Base-by-base conservation (phyloP, 30 jellyfish, hydroid and myxozoan genomes). In the Aurelia coerulea region DNA sequence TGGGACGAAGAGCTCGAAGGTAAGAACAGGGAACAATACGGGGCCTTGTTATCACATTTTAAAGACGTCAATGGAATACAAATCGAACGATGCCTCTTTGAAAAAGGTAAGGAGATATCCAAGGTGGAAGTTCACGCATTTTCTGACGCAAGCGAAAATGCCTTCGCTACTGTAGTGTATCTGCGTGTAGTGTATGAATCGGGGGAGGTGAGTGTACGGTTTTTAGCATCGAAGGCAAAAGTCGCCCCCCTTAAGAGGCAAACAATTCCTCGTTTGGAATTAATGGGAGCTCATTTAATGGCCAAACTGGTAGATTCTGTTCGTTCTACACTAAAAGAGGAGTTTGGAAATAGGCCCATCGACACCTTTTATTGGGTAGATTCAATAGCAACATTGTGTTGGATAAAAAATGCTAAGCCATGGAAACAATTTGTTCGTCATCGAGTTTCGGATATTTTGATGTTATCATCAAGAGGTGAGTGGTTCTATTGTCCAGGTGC, bases 61-160 rank as follows among this genome's bases (percentile, higher is more conserved):
- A 50, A 60, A 15, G 33, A 18, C 14, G 9, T 88, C 1, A 34
- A 32, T 15, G 65, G 13, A 37, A 51, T 69, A 34, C 33, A 81
- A 51, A 39, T 81, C n/a, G n/a, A 18, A 17, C 2, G 86, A 6
- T 65, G 71, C 32, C 46, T 73, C 37, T 42, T 76, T 46, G 42
- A 11, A 9, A 42, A 50, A 51, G 85, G 68, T 2, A 52, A 64
- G 33, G 19, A 29, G 10, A 51, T 86, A 1, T 4, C 65, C 0
- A 42, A 65, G 42, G 70, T 74, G 4, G 88, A 91, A 69, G 2
- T 91, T 12, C 98, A 85, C 64, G 86, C 78, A 15, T 91, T 91
- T 85, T 84, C 97, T 33, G 96, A 79, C 50, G 89, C 94, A 5
- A 85, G 94, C 60, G 84, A 71, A 60, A 68, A 67, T 64, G 85